phyloP scores from a whole-genome alignment of 53 echinoderm and acorn worm genomes.

The Mesocentrotus franciscanus region DNA sequence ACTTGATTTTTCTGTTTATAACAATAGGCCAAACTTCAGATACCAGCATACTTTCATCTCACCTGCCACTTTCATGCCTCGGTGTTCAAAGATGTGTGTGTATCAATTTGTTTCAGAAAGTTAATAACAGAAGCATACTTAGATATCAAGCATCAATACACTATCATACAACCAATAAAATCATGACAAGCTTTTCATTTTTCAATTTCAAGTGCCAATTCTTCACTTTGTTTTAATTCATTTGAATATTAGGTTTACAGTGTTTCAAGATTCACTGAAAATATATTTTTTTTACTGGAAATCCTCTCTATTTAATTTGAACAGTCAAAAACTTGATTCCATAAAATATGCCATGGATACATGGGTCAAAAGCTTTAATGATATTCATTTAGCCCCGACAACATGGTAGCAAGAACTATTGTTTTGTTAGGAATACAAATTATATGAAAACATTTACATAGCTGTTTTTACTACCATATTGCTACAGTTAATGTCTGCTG shows the following conservation, averaged over 20 bases:
- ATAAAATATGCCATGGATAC: background rate
- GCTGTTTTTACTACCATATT: slow-evolving; percentile 25
- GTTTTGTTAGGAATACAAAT: slow-evolving; percentile 43
- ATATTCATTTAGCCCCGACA: slow-evolving; percentile 2
- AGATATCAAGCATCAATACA: background rate
- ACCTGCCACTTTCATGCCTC: too few species aligned
- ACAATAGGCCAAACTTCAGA: too few species aligned
- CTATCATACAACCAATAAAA: background rate
- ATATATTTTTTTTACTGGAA: background rate
- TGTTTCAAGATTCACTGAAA: slow-evolving; percentile 18
- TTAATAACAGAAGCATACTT: too few species aligned
- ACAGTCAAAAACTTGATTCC: background rate
- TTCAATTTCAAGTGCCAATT: slow-evolving; percentile 53
- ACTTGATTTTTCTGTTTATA: too few species aligned
- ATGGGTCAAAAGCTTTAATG: background rate
- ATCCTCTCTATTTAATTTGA: background rate
- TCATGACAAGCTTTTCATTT: background rate
- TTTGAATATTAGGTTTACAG: slow-evolving; percentile 36
- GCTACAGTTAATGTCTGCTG: background rate
- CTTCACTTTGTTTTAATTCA: slow-evolving; percentile 60
- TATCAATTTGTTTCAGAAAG: too few species aligned
- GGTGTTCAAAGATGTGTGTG: too few species aligned
- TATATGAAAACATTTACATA: slow-evolving; percentile 54
- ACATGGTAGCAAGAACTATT: slow-evolving; percentile 1
- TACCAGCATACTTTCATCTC: too few species aligned